Evolutionary conservation across 2,797 vertebrate genomes (phyloP), one percentile per base, ranked within the genome.

Genomic region (Malurus splendens): DNA sequence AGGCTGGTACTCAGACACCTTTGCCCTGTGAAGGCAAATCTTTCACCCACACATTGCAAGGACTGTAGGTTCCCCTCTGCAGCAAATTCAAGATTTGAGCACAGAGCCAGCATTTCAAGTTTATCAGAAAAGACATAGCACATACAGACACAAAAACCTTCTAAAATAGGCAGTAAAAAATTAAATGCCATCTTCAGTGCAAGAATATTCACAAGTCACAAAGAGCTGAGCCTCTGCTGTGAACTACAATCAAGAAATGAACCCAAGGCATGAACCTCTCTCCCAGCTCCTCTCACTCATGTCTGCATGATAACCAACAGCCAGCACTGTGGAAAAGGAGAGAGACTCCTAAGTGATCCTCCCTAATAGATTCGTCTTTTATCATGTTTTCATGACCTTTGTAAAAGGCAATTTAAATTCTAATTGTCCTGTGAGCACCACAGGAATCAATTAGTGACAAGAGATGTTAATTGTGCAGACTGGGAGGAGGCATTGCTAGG

Each of bases 371-470:
- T 96, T 97, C 89, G 28, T 92, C 94, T 97, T 96, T 96, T 95
- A 96, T 96, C 95, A 86, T 95, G 94, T 97, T 97, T 97, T 95
- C 94, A 83, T 96, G 97, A 97, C 96, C 96, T 97, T 96, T 97
- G 94, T 94, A 96, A 96, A 96, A 97, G 94, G 96, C 95, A 97
- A 96, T 97, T 97, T 96, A 97, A 97, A 97, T 97, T 97, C 95
- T 96, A 97, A 96, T 97, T 97, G 96, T 97, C 95, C 96, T 95
- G 93, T 57, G 93, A 95, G 93, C 94, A 95, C 93, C 95, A 94
- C 91, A 96, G 95, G 96, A 97, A 97, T 97, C 97, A 97, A 96
- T 97, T 97, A 97, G 96, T 92, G 95, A 96, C 93, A 96, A 95
- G 91, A 95, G 92, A 89, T 51, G 93, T 96, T 97, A 96, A 96